Percentiles rank a stretch among this genome's conserved stretches.
Conservation (phyloP, 2,888 invertebrate genomes). For the Caradrina clavipalpis region DNA sequence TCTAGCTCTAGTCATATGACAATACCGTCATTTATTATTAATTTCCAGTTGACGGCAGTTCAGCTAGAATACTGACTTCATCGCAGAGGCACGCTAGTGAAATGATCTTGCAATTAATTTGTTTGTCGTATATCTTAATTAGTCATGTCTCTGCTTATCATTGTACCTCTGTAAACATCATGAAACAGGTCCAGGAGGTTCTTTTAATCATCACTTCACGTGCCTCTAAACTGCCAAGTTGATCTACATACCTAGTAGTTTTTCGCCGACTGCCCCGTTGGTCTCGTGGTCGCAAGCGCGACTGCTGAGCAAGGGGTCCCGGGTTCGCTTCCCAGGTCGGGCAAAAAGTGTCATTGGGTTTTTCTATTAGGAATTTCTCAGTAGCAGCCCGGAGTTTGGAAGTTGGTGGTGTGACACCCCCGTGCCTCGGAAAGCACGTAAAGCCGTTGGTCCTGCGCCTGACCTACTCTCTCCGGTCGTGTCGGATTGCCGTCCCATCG, state of each 20-base stretch:
- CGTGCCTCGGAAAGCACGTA: too few relatives aligned
- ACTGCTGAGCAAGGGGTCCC: too few relatives aligned
- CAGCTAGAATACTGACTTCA: slow-evolving; percentile 73
- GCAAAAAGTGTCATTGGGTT: too few relatives aligned
- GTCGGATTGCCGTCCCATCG: too few relatives aligned
- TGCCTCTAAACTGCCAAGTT: background rate
- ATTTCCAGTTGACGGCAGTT: slow-evolving; percentile 77
- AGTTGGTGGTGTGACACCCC: too few relatives aligned
- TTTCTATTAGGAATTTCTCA: too few relatives aligned
- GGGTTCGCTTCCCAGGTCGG: too few relatives aligned
- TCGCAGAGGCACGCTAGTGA: slow-evolving; percentile 68
- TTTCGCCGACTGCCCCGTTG: too few relatives aligned
- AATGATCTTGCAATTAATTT: slow-evolving; percentile 75
- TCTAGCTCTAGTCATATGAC: slow-evolving; percentile 47
- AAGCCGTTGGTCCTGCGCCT: too few relatives aligned
- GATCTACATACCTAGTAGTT: background rate
- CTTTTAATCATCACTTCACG: slow-evolving; percentile 12
- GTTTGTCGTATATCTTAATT: slow-evolving; percentile 72
- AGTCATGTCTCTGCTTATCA: slow-evolving; percentile 38
- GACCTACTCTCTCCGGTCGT: too few relatives aligned
- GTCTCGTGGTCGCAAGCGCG: too few relatives aligned
- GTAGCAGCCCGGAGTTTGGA: too few relatives aligned
- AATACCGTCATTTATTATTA: slow-evolving; percentile 65
- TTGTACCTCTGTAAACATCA: slow-evolving; percentile 33
- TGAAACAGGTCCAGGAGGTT: slow-evolving; percentile 29